Evolutionary conservation across 2,797 vertebrate genomes (phyloP), one percentile per base, ranked within the genome.

Genomic region (Centropyge bicolor): DNA sequence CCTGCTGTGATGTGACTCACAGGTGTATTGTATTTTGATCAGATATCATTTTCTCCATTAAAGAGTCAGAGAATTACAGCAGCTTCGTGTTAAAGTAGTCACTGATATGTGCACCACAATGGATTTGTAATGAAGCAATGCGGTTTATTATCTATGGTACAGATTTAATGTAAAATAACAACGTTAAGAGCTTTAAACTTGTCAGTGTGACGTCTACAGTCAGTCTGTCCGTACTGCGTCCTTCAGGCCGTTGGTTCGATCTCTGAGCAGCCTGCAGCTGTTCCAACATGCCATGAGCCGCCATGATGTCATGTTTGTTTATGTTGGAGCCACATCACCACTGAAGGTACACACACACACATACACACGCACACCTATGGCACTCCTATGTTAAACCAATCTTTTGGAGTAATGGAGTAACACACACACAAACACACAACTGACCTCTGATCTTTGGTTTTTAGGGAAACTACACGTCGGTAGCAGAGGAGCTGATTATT

Each of bases 381-480:
- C 27, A 31, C 2, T 31, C 27, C 27, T 31, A 31, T 2, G 38
- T 2, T 40, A 40, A 40, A 40, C 2, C 38, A 40, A 40, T 11
- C 38, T 11, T 40, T 40, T 40, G 38, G 8, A 40, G 38, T 40
- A 11, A 3, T 40, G 11, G 10, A 9, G 41, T 9, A 43, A 46
- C 45, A 46, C 1, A 22, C 40, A 54, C 16, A n/a, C 19, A 14
- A 62, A 45, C 17, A 31, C 11, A 73, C 13, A 3, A 13, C 12
- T 46, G 45, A 45, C 54, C 40, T 6, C 36, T 70, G 41, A 67
- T 16, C 8, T 74, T 12, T 80, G 4, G 31, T 71, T 68, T 80
- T 36, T 89, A 99, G 98, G 96, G 96, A 78, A 97, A 97, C 86
- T 98, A 95, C 89, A 95, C 96, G 24, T 95, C 97, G 80, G 96